phyloP scores from a whole-genome alignment of 2,797 vertebrate species.

The Protonibea diacanthus region DNA sequence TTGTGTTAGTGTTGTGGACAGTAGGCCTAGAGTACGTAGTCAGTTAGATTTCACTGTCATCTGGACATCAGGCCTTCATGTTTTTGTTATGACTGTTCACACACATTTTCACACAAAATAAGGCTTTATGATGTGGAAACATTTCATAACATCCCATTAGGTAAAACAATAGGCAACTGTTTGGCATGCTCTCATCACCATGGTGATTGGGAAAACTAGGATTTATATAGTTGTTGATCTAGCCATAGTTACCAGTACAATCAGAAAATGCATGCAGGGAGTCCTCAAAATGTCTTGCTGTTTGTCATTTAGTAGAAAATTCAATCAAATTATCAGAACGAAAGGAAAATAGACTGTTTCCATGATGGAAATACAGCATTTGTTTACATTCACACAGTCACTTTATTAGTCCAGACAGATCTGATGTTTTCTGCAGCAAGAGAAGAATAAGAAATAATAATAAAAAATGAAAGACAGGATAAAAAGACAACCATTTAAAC shows the following conservation, averaged over 20 bases:
- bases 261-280: background rate
- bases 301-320: too few species aligned
- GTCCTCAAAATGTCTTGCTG: background rate
- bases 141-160: background rate
- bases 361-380: too few species aligned
- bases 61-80: background rate
- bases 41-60: background rate
- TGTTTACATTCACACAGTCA: too few species aligned
- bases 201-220: background rate
- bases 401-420: too few species aligned
- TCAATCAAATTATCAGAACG: background rate
- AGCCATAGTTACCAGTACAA: background rate
- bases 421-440: too few species aligned
- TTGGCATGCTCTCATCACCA: background rate
- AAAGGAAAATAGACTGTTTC: too few species aligned
- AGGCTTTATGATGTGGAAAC: background rate
- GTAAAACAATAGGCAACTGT: background rate
- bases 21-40: background rate
- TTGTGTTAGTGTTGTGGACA: background rate
- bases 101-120: too few species aligned
- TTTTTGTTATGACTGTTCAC: background rate
- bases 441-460: background rate
- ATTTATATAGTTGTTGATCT: background rate
- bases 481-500: constrained; percentile 8
- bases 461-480: constrained; percentile 2